Conservation (phyloP, 2,797 vertebrate genomes). For the Alectoris magna region DNA sequence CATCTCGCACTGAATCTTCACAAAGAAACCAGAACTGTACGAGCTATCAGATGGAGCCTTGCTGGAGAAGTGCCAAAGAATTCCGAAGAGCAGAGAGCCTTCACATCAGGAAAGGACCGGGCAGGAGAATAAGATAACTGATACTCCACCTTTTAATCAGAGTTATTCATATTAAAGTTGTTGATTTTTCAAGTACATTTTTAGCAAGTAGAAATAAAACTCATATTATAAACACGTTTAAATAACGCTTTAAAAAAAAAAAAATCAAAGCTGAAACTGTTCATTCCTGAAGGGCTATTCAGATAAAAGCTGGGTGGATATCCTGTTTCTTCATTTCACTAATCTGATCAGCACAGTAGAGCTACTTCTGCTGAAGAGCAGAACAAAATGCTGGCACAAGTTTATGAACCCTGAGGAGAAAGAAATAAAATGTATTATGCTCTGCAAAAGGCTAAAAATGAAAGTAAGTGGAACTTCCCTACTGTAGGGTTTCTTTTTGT, state of each 20-base stretch:
- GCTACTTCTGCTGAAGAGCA: neutral
- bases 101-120: neutral
- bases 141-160: neutral
- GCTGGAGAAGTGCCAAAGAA: neutral
- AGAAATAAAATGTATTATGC: neutral
- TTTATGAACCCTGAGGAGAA: neutral
- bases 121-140: neutral
- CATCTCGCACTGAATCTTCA: neutral
- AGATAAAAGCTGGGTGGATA: slow-evolving; percentile 1
- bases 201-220: neutral
- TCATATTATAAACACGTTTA: rapidly evolving
- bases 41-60: neutral
- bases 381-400: slow-evolving; percentile 12
- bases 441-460: neutral
- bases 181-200: neutral
- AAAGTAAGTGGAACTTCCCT: neutral
- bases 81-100: neutral
- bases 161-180: neutral
- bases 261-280: neutral
- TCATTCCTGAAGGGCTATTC: neutral
- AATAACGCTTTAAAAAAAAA: neutral
- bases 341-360: neutral
- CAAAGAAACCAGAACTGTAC: neutral
- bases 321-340: slow-evolving; percentile 1
- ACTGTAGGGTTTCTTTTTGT: neutral